Conservation (phyloP, 2,797 vertebrate species). For the Rhinophrynus dorsalis region DNA sequence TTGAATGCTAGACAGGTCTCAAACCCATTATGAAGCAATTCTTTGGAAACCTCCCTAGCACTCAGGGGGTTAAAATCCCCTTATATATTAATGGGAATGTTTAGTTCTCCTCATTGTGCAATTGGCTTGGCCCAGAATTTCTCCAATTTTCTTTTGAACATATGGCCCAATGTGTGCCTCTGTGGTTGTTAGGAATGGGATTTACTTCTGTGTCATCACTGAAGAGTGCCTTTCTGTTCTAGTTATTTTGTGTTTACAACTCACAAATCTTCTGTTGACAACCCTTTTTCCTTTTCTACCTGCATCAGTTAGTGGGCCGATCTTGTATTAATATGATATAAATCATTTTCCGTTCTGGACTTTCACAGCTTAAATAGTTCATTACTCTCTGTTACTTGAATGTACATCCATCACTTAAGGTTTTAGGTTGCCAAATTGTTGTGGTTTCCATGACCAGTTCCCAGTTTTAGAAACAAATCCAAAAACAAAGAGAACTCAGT, state of each 20-base stretch:
- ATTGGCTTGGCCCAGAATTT: too few species aligned
- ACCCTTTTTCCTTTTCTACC: not conserved
- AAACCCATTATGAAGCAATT: too few species aligned
- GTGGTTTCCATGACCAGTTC: not conserved
- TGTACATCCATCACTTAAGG: not conserved
- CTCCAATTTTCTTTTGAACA: too few species aligned
- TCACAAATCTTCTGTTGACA: not conserved
- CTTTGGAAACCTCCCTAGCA: too few species aligned
- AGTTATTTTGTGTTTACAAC: not conserved
- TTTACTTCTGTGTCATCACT: not conserved
- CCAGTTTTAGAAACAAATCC: not conserved
- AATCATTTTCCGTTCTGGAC: not conserved
- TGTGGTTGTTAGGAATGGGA: not conserved
- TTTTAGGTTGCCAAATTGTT: not conserved
- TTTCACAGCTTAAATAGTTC: not conserved
- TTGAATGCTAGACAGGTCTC: too few species aligned
- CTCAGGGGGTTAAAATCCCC: too few species aligned
- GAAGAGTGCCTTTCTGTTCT: not conserved
- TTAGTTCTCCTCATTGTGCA: too few species aligned
- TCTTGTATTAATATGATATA: not conserved
- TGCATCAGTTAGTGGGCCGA: not conserved
- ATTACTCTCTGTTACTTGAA: not conserved
- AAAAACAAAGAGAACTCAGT: not conserved
- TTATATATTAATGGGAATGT: too few species aligned
- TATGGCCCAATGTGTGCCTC: too few species aligned